Base-by-base conservation (phyloP, 1,140 invertebrate genomes). In the Drosophila sturtevanti region DNA sequence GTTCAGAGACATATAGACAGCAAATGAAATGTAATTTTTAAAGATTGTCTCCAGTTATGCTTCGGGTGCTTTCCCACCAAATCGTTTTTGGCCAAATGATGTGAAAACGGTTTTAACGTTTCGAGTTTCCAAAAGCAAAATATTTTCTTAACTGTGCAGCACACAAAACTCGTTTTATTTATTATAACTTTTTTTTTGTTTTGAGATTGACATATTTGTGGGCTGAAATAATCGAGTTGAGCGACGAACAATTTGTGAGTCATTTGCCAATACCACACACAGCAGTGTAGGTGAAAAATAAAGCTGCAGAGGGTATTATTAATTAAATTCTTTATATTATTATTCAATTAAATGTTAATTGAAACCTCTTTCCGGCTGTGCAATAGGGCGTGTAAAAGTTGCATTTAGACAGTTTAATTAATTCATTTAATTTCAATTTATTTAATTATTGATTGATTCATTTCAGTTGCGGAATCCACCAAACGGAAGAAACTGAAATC, bases 401-500 rank as follows among this genome's bases (percentile, higher is more conserved):
- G 27, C 27, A 31, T 31, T 31, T 4, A 31, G 27, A 1, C 5
- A 31, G 7, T 31, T 31, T 6, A 31, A 31, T 31, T 10, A 7
- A 48, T 21, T 48, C 41, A 21, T 48, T 48, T 21, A 48, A 48
- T 48, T 10, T 48, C 14, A 10, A 48, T 48, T 7, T 21, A 21
- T 62, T 51, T 22, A 66, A 52, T 41, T 34, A 60, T 52, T 71
- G 24, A n/a, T 41, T 44, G 31, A 31, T 58, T 51, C 12, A 48
- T 51, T 63, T n/a, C 55, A 87, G 82, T 62, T 55, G 48, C 56
- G 18, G 85, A 90, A 51, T 63, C 48, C 34, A 79, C 61, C 63
- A 91, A 91, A 56, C 90, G 90, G 11, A 91, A 91, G 63, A 91
- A 91, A 51, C 60, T 91, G 7, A 91, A 90, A 68, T 86, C 90